Evolutionary conservation across 2,888 invertebrate species (phyloP).

Genomic region (Eucera pruinosa): DNA sequence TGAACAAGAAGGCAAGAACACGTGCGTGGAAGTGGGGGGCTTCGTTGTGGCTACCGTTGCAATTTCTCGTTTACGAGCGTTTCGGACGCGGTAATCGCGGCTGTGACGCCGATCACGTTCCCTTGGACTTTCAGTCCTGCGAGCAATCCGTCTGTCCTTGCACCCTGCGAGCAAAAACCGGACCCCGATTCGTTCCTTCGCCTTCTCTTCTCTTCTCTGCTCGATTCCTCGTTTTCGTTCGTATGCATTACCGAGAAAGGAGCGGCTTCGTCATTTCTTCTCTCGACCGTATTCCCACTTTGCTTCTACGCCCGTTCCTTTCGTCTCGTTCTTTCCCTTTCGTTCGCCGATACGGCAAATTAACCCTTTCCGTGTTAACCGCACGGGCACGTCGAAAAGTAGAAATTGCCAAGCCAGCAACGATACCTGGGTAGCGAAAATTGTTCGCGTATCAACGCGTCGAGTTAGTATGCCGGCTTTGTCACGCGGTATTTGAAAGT

Average conservation of each 20-base stretch:
- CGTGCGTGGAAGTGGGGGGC: constrained; percentile 7
- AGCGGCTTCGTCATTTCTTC: constrained; percentile 40
- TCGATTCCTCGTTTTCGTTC: constrained; percentile 38
- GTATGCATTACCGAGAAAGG: constrained; percentile 39
- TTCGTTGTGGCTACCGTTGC: constrained; percentile 41
- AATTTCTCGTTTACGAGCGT: constrained; percentile 49
- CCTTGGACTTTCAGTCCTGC: constrained; percentile 54
- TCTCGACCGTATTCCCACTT: constrained; percentile 1
- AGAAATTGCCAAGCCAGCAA: too few species aligned
- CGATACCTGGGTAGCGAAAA: too few species aligned
- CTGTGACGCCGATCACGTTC: constrained; percentile 47
- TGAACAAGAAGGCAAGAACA: neutral
- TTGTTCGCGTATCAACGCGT: too few species aligned
- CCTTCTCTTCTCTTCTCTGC: constrained; percentile 12
- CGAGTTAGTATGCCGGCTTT: too few species aligned
- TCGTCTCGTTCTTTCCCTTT: constrained; percentile 12
- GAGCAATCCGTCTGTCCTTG: constrained; percentile 66
- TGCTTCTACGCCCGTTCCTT: neutral
- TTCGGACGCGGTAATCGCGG: constrained; percentile 48
- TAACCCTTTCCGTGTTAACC: too few species aligned
- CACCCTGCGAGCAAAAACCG: constrained; percentile 69
- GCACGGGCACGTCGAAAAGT: too few species aligned
- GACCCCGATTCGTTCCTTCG: constrained; percentile 54
- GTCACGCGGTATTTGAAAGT: too few species aligned
- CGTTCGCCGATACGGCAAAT: neutral